Evolutionary conservation across 2,113 vertebrate species (phyloP), one percentile per base, ranked within the genome.

Genomic region (Pogonocichla stellata): DNA sequence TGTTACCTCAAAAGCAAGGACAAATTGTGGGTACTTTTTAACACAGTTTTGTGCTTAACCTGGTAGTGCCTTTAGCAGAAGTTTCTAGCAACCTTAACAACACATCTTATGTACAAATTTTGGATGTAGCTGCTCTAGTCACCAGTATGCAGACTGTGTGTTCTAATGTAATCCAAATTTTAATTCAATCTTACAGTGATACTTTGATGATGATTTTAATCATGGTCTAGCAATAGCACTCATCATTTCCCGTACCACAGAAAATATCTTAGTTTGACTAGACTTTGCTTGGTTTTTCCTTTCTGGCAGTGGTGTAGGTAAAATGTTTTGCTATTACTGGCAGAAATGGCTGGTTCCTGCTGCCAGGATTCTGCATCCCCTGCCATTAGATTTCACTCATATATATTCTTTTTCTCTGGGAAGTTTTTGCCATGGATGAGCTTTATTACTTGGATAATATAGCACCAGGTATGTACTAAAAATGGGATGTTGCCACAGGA

Each of bases 151-250:
- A 82, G 12, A 7, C 22, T 75, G 7, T 15, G 16, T 60, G 20
- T 24, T 82, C 13, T 61, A 43, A 40, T 38, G 18, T 22, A 71
- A 85, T 57, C 17, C 36, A 36, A 25, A 43, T 56, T 91, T 69
- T 57, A 72, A 16, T 65, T 79, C 19, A 36, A 1, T 48, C 6
- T 66, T 50, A 7, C 0, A 1, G 11, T 23, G 7, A 7, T 65
- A 15, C 14, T 5, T 19, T 17, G 12, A 31, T 91, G 56, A 60
- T 79, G 34, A 64, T 75, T 93, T 85, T 74, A 28, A 64, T 71
- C 17, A 10, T 19, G 7, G 33, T 67, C 40, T 36, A 45, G 33
- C 8, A 74, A 18, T 58, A 60, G 31, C 5, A 38, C 17, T 20
- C n/a, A 8, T 33, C 2, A 43, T 40, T 77, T 93, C 3, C 40